A percentile compares a stretch with the other conserved stretches of the same genome.
Conservation (phyloP, 2,797 vertebrate genomes). For the Cephalopachus bancanus region DNA sequence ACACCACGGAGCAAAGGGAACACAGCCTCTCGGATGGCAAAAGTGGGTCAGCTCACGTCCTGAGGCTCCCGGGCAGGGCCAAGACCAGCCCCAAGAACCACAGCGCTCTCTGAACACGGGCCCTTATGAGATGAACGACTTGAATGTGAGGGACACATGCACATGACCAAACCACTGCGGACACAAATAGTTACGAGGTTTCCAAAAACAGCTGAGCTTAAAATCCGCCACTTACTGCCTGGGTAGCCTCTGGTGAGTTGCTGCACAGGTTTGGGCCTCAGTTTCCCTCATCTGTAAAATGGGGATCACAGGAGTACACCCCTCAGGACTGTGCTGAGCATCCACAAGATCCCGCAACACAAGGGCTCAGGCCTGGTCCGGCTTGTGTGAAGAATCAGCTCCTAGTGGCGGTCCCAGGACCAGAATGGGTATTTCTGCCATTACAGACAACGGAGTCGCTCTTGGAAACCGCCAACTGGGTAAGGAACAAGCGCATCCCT, state of each 20-base stretch:
- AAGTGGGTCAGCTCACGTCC: accelerated
- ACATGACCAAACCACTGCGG: neutral
- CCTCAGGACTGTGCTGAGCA: neutral
- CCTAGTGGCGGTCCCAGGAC: accelerated
- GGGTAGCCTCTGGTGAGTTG: too few relatives aligned
- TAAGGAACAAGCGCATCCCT: neutral
- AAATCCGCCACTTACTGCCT: neutral
- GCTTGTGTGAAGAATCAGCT: neutral
- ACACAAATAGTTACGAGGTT: neutral
- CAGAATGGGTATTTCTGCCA: accelerated
- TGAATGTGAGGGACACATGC: too few relatives aligned
- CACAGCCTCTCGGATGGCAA: too few relatives aligned
- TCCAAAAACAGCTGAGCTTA: neutral
- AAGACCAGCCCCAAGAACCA: neutral
- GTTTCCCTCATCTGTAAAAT: neutral
- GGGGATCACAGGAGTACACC: neutral
- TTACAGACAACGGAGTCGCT: neutral
- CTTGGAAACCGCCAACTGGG: neutral
- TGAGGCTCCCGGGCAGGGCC: neutral
- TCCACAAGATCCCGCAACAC: neutral
- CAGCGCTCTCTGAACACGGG: accelerated
- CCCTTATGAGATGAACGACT: neutral
- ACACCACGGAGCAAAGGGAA: neutral
- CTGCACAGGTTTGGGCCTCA: neutral
- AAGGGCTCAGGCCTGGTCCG: neutral